phyloP scores from a whole-genome alignment of 2,113 vertebrate genomes.

The Vicugna pacos region DNA sequence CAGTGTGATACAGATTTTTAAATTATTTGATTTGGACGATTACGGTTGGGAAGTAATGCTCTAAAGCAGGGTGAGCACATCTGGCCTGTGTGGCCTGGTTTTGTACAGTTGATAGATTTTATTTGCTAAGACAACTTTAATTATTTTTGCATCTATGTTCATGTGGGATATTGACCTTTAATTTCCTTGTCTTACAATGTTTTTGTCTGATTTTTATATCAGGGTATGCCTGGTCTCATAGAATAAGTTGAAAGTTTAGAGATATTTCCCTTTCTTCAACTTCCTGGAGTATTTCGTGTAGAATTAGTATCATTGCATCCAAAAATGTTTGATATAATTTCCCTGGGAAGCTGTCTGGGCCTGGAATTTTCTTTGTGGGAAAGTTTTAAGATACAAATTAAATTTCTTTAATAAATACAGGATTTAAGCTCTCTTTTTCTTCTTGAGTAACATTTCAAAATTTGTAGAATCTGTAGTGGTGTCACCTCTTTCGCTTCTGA shows the following conservation, averaged over 20 bases:
- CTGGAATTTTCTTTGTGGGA: neutral
- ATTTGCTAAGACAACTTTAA: neutral
- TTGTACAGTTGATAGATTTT: neutral
- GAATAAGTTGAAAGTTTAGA: conserved; percentile 32
- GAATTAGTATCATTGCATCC: neutral
- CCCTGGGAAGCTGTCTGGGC: neutral
- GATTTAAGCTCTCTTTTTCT: neutral
- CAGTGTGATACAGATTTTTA: neutral
- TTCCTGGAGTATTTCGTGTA: conserved; percentile 9
- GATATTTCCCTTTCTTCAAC: neutral
- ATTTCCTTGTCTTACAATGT: neutral
- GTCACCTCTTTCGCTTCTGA: neutral
- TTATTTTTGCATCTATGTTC: conserved; percentile 31
- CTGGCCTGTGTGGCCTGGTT: neutral
- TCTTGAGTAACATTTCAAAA: conserved; percentile 20
- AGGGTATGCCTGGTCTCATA: neutral
- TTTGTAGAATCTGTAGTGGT: neutral
- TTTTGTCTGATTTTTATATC: conserved; percentile 35
- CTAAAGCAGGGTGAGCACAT: neutral
- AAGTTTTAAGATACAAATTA: conserved; percentile 22
- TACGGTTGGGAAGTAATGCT: neutral
- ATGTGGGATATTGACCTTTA: neutral
- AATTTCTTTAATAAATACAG: conserved; percentile 48
- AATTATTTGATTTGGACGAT: conserved; percentile 26
- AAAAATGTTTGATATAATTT: conserved; percentile 2